These are phyloP conservation scores for Ceratosolen solmsi DNA, from an alignment of 1,140 invertebrate species.

Conservation along the genomic window DNA sequence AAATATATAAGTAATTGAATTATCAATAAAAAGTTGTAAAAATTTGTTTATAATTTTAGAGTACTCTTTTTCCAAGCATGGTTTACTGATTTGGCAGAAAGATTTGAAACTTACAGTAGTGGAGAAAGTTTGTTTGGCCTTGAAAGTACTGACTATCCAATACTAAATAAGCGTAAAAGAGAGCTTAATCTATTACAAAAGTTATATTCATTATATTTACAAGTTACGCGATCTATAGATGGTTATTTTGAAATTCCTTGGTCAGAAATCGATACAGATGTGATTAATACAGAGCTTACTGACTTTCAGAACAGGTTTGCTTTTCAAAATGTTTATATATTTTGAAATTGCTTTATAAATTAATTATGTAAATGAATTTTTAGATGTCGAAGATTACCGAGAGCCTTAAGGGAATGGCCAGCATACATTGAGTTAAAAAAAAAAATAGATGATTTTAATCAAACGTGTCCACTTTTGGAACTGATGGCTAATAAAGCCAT, in stretches of 20 bases:
- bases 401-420: conserved; percentile 90
- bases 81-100: conserved; percentile 86
- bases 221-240: conserved; percentile 88
- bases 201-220: conserved; percentile 84
- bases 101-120: conserved; percentile 84
- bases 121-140: conserved; percentile 89
- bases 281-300: conserved; percentile 83
- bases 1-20: neutral
- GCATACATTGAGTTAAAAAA: conserved; percentile 90
- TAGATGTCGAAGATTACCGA: conserved; percentile 85
- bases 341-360: too few relatives aligned
- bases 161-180: conserved; percentile 83
- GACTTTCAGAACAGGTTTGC: conserved; percentile 87
- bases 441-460: conserved; percentile 92
- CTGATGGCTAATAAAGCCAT: conserved; percentile 93
- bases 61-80: conserved; percentile 83
- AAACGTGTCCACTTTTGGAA: conserved; percentile 89
- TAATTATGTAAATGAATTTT: neutral
- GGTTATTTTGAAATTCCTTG: conserved; percentile 89
- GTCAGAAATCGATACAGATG: conserved; percentile 87
- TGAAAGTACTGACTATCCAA: conserved; percentile 85
- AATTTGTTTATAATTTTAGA: conserved; percentile 65
- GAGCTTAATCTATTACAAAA: conserved; percentile 90
- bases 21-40: neutral
- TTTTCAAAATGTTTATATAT: neutral